A percentile compares a stretch with the other conserved stretches of the same genome.
Conservation (phyloP, 2,888 invertebrate genomes). For the Allophyes oxyacanthae region DNA sequence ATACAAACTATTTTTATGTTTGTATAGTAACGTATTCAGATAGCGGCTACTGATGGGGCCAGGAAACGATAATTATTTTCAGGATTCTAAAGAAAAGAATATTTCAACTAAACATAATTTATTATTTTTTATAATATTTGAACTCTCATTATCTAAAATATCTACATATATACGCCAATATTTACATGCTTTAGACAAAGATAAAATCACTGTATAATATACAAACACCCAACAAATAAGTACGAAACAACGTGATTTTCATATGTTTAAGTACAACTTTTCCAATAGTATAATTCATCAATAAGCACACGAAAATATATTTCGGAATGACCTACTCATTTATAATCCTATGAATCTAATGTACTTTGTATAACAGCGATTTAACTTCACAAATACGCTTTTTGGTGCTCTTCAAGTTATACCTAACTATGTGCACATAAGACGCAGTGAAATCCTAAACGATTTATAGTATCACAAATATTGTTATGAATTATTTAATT, state of each 20-base stretch:
- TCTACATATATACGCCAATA: constrained; percentile 85
- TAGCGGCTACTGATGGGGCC: neutral
- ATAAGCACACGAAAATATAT: constrained; percentile 73
- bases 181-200: constrained; percentile 84
- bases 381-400: constrained; percentile 37
- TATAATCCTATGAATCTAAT: constrained; percentile 60
- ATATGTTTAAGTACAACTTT: constrained; percentile 80
- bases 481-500: constrained; percentile 22
- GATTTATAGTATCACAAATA: constrained; percentile 45
- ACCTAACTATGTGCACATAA: constrained; percentile 34
- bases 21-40: too few species aligned
- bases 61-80: neutral
- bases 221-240: constrained; percentile 83
- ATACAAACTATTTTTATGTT: neutral
- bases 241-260: constrained; percentile 73
- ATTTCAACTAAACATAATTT: constrained; percentile 87
- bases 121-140: constrained; percentile 87
- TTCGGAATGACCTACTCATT: constrained; percentile 66
- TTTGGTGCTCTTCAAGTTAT: constrained; percentile 44
- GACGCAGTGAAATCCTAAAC: constrained; percentile 32
- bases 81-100: constrained; percentile 30
- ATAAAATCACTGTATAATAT: constrained; percentile 83
- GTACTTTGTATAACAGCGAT: constrained; percentile 59
- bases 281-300: constrained; percentile 63
- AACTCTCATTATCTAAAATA: constrained; percentile 87